Percentiles rank a stretch among this genome's conserved stretches.
Conservation (phyloP, 2,888 invertebrate species). For the Hyppa rectilinea region DNA sequence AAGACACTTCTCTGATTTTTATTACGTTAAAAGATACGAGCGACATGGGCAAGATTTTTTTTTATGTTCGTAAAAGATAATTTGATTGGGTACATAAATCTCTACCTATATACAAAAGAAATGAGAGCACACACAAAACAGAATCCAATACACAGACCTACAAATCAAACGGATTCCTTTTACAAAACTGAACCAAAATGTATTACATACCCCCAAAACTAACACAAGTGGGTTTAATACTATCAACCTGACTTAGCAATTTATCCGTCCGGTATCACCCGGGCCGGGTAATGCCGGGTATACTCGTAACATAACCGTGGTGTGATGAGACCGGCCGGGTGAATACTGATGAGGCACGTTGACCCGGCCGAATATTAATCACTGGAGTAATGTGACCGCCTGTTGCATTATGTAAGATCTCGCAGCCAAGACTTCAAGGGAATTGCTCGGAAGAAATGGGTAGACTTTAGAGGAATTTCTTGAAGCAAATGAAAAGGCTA, state of each 20-base stretch:
- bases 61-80: constrained; percentile 43
- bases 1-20: constrained; percentile 50
- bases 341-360: constrained; percentile 81
- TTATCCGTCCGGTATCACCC: constrained; percentile 67
- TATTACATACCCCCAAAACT: constrained; percentile 53
- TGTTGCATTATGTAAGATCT: constrained; percentile 72
- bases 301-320: constrained; percentile 69
- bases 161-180: constrained; percentile 11
- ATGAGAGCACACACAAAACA: neutral
- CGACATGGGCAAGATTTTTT: constrained; percentile 28
- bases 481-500: constrained; percentile 5
- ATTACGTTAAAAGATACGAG: constrained; percentile 42
- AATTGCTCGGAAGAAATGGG: constrained; percentile 30
- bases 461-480: constrained; percentile 1
- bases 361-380: constrained; percentile 77
- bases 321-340: constrained; percentile 76
- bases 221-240: constrained; percentile 63
- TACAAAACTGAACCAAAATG: constrained; percentile 17
- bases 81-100: constrained; percentile 28
- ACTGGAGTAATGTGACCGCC: constrained; percentile 66
- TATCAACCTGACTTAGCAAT: constrained; percentile 67
- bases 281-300: constrained; percentile 53
- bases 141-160: neutral
- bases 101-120: neutral
- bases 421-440: constrained; percentile 38